Conservation (phyloP, 2,888 invertebrate genomes). For the Polietes domitor region DNA sequence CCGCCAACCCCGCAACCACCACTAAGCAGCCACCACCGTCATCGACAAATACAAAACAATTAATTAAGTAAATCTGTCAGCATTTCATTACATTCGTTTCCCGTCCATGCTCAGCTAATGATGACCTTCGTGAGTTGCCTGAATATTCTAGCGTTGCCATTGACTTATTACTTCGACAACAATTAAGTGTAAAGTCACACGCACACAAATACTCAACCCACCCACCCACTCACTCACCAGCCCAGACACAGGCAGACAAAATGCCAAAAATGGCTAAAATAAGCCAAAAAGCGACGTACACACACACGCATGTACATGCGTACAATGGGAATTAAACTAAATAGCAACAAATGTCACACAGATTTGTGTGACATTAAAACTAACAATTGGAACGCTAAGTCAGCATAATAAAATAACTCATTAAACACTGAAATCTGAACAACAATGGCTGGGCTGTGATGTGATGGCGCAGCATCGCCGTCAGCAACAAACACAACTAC, state of each 20-base stretch:
- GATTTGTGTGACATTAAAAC: conserved; percentile 57
- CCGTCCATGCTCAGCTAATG: neutral
- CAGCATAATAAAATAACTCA: conserved; percentile 65
- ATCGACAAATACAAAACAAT: neutral
- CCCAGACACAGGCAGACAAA: neutral
- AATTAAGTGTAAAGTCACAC: conserved; percentile 27
- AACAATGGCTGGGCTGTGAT: neutral
- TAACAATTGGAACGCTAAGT: conserved; percentile 53
- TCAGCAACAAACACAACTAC: neutral
- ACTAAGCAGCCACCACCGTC: neutral
- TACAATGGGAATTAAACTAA: conserved; percentile 3
- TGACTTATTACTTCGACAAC: conserved; percentile 26
- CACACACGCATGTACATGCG: neutral
- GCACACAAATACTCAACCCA: neutral
- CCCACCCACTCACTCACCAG: neutral
- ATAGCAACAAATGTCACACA: conserved; percentile 36
- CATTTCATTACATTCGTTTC: conserved; percentile 4
- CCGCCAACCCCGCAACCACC: too few species aligned
- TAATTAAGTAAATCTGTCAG: conserved; percentile 12
- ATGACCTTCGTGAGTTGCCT: conserved; percentile 10
- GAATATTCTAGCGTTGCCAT: neutral
- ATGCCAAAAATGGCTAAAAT: conserved; percentile 17
- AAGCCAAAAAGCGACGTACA: neutral
- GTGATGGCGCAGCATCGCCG: neutral
- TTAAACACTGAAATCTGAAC: conserved; percentile 50